Evolutionary conservation across 2,797 vertebrate genomes (phyloP), one percentile per base, ranked within the genome.

Genomic region (Oreochromis grahami): DNA sequence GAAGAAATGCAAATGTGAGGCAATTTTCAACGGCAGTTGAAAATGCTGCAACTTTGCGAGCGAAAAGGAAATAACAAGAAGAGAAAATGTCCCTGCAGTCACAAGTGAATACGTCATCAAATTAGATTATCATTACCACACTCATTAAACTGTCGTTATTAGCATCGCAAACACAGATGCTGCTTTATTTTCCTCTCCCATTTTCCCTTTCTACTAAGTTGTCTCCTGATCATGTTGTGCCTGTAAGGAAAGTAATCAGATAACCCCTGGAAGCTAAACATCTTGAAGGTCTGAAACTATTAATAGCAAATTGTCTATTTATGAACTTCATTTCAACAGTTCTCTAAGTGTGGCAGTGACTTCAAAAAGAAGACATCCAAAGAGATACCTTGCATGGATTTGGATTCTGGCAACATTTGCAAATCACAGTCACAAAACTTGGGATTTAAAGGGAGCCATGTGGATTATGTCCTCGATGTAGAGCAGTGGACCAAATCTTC

Each of bases 71-170:
- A n/a, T 5, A n/a, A 68, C 6, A 7, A 79, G 41, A 70, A 6
- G 19, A 70, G n/a, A 72, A 79, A 78, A 76, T 63, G 83, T 89
- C 90, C 87, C 86, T 90, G 77, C 79, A 88, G 91, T 89, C 90
- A 91, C 80, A 83, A 89, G 88, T 79, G 82, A 93, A 91, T 14
- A 82, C 78, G n/a, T 89, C 81, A 70, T 94, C 85, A 92, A 95
- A 94, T 93, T 92, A 89, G 82, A 94, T 93, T 90, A 86, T 94
- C 87, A 94, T 95, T 94, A 95, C 86, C 82, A 78, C 89, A 83
- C 88, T 93, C 94, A 95, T 95, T 95, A 95, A 95, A 94, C 76
- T 90, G 86, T 91, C 93, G 90, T 95, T 93, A 94, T 90, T 84
- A 89, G 76, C 74, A 83, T 90, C 84, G 63, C 84, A 91, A 92